These are phyloP conservation scores for Chymomyza amoena DNA, from an alignment of 2,888 invertebrate genomes.

Conservation along the genomic window DNA sequence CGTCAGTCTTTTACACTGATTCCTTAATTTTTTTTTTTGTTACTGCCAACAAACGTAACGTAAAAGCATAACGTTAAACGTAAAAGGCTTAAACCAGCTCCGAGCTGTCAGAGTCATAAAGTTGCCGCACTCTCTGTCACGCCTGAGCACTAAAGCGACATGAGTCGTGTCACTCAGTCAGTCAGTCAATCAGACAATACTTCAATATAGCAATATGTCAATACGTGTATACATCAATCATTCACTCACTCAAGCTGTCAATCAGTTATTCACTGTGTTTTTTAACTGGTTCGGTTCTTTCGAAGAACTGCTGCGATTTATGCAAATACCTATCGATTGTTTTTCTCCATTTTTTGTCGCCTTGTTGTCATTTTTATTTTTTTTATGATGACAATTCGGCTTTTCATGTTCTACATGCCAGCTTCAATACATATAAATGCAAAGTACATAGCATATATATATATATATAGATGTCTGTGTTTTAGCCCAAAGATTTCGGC, in stretches of 20 bases:
- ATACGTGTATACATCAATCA: neutral
- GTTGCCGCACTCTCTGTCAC: neutral
- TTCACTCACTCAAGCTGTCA: neutral
- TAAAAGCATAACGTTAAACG: neutral
- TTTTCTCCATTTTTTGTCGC: neutral
- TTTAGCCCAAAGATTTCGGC: neutral
- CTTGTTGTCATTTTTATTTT: constrained; percentile 16
- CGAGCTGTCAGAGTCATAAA: neutral
- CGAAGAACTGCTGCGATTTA: constrained; percentile 12
- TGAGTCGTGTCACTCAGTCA: neutral
- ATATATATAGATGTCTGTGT: neutral
- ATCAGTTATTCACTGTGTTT: neutral
- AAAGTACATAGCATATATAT: neutral
- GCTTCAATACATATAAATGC: no score
- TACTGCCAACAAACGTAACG: neutral
- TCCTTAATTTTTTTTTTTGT: neutral
- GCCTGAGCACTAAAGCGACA: no score
- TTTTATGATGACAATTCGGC: constrained; percentile 13
- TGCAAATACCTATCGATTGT: constrained; percentile 22
- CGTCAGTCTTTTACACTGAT: neutral
- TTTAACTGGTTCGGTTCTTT: neutral
- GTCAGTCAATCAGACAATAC: neutral
- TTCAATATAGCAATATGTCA: neutral
- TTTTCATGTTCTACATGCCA: constrained; percentile 11
- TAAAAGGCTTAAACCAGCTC: neutral